Evolutionary conservation across 2,113 vertebrate species (phyloP).

Genomic region (Ailuropoda melanoleuca): DNA sequence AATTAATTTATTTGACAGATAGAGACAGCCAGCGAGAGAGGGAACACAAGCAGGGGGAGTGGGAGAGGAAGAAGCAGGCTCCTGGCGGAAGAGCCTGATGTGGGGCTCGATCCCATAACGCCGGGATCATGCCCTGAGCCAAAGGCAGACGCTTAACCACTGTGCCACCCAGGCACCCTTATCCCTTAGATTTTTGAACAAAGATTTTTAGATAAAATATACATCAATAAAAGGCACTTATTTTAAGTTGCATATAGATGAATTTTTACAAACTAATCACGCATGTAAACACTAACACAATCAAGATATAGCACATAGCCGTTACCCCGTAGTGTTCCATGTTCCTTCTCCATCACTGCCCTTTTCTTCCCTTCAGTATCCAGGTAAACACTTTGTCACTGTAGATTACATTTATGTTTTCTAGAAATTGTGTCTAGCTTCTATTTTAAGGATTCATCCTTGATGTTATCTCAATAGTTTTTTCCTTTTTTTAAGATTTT

Average conservation of each 20-base stretch:
- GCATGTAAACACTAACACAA: neutral
- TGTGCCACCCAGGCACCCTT: too few relatives aligned
- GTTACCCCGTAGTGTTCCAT: neutral
- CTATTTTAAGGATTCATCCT: neutral
- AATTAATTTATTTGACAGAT: too few relatives aligned
- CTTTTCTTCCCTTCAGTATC: neutral
- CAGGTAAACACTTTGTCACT: neutral
- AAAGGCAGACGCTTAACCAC: too few relatives aligned
- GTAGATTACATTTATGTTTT: neutral
- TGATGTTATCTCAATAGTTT: neutral
- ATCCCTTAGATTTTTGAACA: conserved; percentile 41
- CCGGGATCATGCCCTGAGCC: too few relatives aligned
- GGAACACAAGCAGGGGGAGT: too few relatives aligned
- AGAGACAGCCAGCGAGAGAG: too few relatives aligned
- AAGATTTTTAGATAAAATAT: neutral
- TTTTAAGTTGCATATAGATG: neutral
- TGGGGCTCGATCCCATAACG: too few relatives aligned
- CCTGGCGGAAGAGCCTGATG: too few relatives aligned
- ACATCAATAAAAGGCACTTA: neutral
- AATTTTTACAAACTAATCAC: neutral
- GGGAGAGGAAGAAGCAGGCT: too few relatives aligned
- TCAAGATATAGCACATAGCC: neutral
- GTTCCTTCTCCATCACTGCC: neutral
- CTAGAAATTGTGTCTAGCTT: neutral
- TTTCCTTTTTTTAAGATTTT: neutral